Conservation (phyloP, 2,113 vertebrate genomes). For the Lagopus leucura region DNA sequence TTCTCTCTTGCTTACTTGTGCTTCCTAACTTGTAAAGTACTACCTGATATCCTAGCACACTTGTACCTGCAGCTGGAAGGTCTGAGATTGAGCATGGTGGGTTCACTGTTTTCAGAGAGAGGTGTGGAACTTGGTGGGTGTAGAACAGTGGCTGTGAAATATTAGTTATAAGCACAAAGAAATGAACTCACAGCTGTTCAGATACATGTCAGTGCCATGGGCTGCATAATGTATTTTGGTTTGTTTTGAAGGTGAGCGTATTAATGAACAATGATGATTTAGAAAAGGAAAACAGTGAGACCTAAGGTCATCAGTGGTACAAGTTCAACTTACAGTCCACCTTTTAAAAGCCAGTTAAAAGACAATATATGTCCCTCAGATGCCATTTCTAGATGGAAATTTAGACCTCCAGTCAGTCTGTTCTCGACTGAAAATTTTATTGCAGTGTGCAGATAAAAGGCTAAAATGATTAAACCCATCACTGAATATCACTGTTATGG, state of each 20-base stretch:
- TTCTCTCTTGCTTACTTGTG: neutral
- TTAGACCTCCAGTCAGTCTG: neutral
- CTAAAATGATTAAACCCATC: neutral
- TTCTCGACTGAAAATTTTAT: neutral
- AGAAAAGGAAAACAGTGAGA: neutral
- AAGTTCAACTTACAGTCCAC: neutral
- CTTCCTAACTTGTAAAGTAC: neutral
- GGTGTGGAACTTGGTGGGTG: neutral
- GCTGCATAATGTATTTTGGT: neutral
- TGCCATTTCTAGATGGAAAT: neutral
- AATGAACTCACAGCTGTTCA: neutral
- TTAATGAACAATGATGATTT: neutral
- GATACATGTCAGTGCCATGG: neutral
- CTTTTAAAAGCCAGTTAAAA: constrained; percentile 6
- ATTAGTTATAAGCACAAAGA: neutral
- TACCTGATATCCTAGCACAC: neutral
- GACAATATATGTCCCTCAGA: neutral
- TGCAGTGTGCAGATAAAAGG: neutral
- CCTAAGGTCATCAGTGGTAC: neutral
- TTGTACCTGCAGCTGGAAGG: neutral
- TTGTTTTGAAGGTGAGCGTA: constrained; percentile 28
- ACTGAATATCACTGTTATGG: neutral
- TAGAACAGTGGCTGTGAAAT: neutral
- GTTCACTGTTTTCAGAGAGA: neutral
- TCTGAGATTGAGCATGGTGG: neutral